Evolutionary conservation across 2,888 invertebrate genomes (phyloP), one percentile per base, ranked within the genome.

Genomic region (Cephus nigrinus): DNA sequence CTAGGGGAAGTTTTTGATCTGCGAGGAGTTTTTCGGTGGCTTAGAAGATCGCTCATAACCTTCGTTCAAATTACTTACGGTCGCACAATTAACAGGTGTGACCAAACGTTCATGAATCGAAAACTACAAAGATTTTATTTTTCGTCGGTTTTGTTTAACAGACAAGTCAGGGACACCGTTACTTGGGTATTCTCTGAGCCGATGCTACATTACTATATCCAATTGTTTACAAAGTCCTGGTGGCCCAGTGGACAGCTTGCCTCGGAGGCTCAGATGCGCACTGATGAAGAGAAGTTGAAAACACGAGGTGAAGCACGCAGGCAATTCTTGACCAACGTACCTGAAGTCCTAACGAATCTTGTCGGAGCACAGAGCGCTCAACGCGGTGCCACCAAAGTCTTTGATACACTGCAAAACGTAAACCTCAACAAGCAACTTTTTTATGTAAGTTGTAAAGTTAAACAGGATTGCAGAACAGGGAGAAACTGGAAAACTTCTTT

Each of bases 11-110:
- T 98, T 84, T 98, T 98, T 89, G 98, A 98, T 89, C 95, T 97
- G 93, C 93, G 96, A 76, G 98, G 98, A 0, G 96, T 97, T 36
- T 97, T 97, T 89, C 95, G 96, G 76, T 97, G 97, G 95, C 93
- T 98, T 36, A 92, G 98, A 82, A 96, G 96, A 89, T 97, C 97
- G 33, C 93, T 98, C 32, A 97, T 98, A 84, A 96, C 96, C 3
- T 98, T 98, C 92, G 97, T 98, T 34, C 98, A 98, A 92, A 95
- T 97, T 79, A 96, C 97, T 0, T 98, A 97, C 89, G 97, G 97
- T n/a, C 93, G 97, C 81, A 98, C 97, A 78, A 98, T 98, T 73
- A 98, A 97, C 90, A 95, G 96, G 94, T 95, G 92, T 9, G 69
- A n/a, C 12, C 32, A 30, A n/a, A 30, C 30, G 31, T 12, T 12